These are phyloP conservation scores for Dasypogon diadema DNA, from an alignment of 2,888 invertebrate species.

Conservation along the genomic window DNA sequence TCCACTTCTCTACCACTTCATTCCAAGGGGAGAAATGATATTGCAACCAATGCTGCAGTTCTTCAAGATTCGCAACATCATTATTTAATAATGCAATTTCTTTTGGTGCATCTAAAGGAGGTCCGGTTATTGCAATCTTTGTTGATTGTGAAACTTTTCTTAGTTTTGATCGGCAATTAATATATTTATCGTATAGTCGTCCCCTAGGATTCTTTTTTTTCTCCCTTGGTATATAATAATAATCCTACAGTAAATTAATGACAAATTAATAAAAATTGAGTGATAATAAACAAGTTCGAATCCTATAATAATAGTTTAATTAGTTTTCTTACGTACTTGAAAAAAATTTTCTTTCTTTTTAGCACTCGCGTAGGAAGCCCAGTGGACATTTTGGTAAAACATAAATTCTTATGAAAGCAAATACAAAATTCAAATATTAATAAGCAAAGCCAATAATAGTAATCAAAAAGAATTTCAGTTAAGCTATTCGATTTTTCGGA, in stretches of 20 bases:
- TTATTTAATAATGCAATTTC: constrained; percentile 12
- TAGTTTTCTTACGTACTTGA: no score
- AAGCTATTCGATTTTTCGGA: no score
- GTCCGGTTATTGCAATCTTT: neutral
- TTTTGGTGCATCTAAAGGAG: neutral
- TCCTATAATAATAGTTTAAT: no score
- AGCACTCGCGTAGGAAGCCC: no score
- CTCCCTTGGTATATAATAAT: constrained; percentile 23
- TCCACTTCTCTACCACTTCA: constrained; percentile 1
- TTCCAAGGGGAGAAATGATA: neutral
- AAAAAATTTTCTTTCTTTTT: no score
- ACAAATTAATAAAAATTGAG: neutral
- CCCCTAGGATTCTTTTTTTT: constrained; percentile 21
- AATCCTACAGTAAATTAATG: constrained; percentile 18
- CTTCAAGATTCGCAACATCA: constrained; percentile 1
- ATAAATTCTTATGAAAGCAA: no score
- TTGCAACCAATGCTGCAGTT: constrained; percentile 11
- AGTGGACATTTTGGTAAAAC: no score
- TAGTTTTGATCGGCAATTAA: constrained; percentile 6
- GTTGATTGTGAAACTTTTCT: neutral
- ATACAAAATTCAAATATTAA: no score
- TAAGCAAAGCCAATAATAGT: no score
- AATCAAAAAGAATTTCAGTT: no score
- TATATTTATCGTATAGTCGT: neutral
- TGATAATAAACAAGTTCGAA: no score